Conservation (phyloP, 2,888 invertebrate species). For the Coleophora deauratella region DNA sequence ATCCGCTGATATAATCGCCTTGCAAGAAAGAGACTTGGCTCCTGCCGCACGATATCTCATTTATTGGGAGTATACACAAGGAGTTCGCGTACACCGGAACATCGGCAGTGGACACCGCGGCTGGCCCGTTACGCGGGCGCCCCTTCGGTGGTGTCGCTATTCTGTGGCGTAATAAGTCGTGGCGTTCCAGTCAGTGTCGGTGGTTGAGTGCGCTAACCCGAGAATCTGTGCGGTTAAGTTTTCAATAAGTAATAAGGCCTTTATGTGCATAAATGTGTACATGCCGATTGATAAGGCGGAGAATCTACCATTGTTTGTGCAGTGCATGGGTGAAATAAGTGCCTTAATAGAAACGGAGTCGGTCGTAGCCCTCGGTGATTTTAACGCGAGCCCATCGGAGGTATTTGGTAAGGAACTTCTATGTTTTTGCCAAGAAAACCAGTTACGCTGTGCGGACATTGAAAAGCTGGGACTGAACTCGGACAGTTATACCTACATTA, state of each 20-base stretch:
- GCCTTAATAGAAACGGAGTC: background rate
- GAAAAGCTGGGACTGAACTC: background rate
- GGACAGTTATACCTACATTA: background rate
- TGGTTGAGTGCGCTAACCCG: background rate
- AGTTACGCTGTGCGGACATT: background rate
- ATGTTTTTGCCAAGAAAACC: background rate
- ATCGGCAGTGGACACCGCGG: constrained; percentile 4
- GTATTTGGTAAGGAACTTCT: background rate
- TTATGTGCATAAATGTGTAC: background rate
- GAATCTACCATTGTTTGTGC: background rate
- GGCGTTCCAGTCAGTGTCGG: background rate
- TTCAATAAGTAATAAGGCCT: background rate
- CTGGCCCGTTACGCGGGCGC: constrained; percentile 1
- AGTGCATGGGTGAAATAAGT: background rate
- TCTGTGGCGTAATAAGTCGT: constrained; percentile 1
- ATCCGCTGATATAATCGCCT: background rate
- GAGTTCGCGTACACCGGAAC: constrained; percentile 1
- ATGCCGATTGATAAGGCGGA: background rate
- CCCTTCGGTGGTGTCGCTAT: constrained; percentile 6
- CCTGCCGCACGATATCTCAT: background rate
- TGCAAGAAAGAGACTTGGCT: constrained; percentile 2
- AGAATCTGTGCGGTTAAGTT: background rate
- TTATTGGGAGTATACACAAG: background rate
- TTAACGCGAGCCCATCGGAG: background rate
- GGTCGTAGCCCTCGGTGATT: background rate